Evolutionary conservation across 2,888 invertebrate genomes (phyloP).

Genomic region (Drosophila neonasuta): DNA sequence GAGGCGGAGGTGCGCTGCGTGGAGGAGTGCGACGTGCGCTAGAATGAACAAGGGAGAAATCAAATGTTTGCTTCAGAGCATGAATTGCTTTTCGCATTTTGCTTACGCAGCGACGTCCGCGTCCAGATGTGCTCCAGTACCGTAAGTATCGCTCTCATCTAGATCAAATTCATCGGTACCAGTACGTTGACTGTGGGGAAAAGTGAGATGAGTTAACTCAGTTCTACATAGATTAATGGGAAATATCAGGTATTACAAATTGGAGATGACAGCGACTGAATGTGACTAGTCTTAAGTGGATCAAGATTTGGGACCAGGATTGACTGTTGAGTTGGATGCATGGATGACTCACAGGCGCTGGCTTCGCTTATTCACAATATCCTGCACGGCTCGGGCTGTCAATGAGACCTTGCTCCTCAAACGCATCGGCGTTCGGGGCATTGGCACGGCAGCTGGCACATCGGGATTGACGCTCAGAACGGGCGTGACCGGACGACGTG

Average conservation of each 20-base stretch:
- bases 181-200: slow-evolving; percentile 65
- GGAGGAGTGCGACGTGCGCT: slow-evolving; percentile 81
- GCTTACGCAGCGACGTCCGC: slow-evolving; percentile 78
- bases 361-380: slow-evolving; percentile 71
- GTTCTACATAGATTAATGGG: neutral
- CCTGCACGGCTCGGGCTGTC: slow-evolving; percentile 76
- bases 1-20: slow-evolving; percentile 80
- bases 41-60: slow-evolving; percentile 26
- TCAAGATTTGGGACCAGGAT: neutral
- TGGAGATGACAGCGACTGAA: slow-evolving; percentile 15
- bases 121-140: slow-evolving; percentile 64
- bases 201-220: neutral
- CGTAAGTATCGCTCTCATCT: slow-evolving; percentile 77
- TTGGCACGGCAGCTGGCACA: slow-evolving; percentile 72
- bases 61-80: too few species aligned
- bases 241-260: neutral
- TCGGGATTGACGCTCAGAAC: slow-evolving; percentile 70
- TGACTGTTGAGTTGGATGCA: neutral
- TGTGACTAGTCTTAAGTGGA: neutral
- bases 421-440: slow-evolving; percentile 78
- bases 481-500: slow-evolving; percentile 75
- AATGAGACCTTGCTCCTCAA: slow-evolving; percentile 74
- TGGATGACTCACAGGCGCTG: slow-evolving; percentile 70
- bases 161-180: slow-evolving; percentile 78
- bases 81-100: neutral